Evolutionary conservation across 2,797 vertebrate genomes (phyloP).

Genomic region (Chrosomus eos): DNA sequence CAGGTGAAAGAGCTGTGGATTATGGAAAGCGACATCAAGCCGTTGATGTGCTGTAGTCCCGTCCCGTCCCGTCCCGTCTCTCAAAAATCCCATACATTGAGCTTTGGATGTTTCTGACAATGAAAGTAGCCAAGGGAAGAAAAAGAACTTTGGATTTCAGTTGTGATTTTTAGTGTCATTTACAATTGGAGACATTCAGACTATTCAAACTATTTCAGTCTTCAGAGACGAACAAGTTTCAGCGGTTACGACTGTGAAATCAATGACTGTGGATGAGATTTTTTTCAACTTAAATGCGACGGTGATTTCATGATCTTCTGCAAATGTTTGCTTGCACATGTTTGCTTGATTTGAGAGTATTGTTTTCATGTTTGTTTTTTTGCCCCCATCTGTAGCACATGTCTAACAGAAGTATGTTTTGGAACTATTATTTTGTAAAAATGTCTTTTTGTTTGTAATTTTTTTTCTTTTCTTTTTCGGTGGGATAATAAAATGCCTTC

Average conservation of each 20-base stretch:
- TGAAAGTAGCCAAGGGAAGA: conserved; percentile 38
- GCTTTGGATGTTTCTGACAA: conserved; percentile 12
- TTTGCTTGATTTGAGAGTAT: not conserved
- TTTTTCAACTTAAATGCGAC: not conserved
- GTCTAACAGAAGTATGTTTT: conserved; percentile 22
- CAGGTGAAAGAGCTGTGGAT: conserved; percentile 86
- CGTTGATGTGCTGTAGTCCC: conserved; percentile 85
- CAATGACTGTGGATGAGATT: not conserved
- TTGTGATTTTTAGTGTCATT: conserved; percentile 29
- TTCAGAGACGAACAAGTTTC: not conserved
- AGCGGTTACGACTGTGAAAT: conserved; percentile 13
- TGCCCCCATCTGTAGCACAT: conserved; percentile 18
- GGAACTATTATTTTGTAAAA: conserved; percentile 7
- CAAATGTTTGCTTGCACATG: conserved; percentile 35
- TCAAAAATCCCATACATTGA: not conserved
- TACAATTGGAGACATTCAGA: conserved; percentile 33
- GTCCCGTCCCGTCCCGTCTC: conserved; percentile 53
- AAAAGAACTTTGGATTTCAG: conserved; percentile 48
- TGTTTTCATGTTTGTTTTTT: not conserved
- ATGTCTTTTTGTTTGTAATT: not conserved
- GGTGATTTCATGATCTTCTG: conserved; percentile 20
- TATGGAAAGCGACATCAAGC: conserved; percentile 90
- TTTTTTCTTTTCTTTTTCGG: not conserved
- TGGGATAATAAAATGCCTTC: not conserved
- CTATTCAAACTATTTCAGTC: conserved; percentile 34